Conservation (phyloP, 2,888 invertebrate genomes). For the Idaea aversata region DNA sequence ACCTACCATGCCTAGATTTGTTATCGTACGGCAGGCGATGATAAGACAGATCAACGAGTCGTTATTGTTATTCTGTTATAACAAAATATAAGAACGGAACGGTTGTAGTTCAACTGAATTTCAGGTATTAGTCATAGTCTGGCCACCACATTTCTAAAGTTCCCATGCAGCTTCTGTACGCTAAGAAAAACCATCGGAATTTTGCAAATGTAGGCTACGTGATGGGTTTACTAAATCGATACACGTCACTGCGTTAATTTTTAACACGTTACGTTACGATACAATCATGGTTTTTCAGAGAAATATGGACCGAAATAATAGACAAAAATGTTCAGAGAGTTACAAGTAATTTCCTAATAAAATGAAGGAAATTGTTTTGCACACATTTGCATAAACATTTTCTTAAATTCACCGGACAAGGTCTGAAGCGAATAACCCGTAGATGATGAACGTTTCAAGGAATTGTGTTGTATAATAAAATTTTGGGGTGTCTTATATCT, state of each 20-base stretch:
- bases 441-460: background rate
- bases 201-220: conserved; percentile 8
- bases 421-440: background rate
- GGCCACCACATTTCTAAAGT: background rate
- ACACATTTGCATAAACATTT: conserved; percentile 26
- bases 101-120: background rate
- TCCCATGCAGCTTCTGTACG: background rate
- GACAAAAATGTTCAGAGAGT: conserved; percentile 22
- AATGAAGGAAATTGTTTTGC: conserved; percentile 25
- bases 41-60: conserved; percentile 6
- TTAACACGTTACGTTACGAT: background rate
- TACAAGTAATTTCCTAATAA: conserved; percentile 26
- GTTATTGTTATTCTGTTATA: background rate
- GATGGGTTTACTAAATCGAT: conserved; percentile 12
- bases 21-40: conserved; percentile 11
- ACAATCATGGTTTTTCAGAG: conserved; percentile 30
- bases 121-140: background rate
- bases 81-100: background rate
- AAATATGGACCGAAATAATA: conserved; percentile 27
- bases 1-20: conserved; percentile 9
- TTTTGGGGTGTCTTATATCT: background rate
- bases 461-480: background rate
- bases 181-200: background rate
- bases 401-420: background rate
- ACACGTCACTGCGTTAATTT: conserved; percentile 17